Base-by-base conservation (phyloP, 2,888 invertebrate species). In the Morpho deidamia region DNA sequence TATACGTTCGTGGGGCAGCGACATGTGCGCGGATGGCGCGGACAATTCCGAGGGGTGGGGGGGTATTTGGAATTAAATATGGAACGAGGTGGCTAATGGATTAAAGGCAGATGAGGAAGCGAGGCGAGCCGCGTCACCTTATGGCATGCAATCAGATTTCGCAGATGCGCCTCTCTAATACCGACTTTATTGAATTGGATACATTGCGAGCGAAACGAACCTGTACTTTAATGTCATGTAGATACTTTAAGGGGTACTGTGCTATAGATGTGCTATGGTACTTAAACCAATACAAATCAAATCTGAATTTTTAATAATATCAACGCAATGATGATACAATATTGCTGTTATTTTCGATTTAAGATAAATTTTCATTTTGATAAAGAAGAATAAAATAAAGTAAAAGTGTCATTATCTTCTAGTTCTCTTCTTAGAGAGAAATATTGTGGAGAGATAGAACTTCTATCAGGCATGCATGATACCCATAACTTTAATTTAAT, bases 11-110 rank as follows among this genome's bases (percentile, higher is more conserved):
- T 67, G 75, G 82, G 82, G 78, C 73, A 80, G 77, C 78, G 86
- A 84, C 87, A 87, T 86, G 86, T 88, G 88, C 83, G 82, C 76
- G 67, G 67, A 68, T 72, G 81, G 83, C 81, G 81, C 81, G 81
- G 82, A 79, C 86, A 78, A 75, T 75, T 74, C 78, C 75, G 71
- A 72, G 69, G 62, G 58, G 73, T 70, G 67, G 53, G 76, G 73
- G 73, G 73, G 59, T 58, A 59, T 61, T 64, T 61, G 64, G 78
- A 83, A 85, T 86, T 84, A 86, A 85, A 86, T 85, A 85, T 85
- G 79, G 78, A 72, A 74, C 76, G 83, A 83, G 70, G 70, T 68
- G 78, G 74, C 78, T 87, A 87, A 88, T 87, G 88, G 86, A 88
- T 87, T 85, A 87, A 77, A 78, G 66, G 70, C 66, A 76, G 78